A percentile compares a stretch with the other conserved stretches of the same genome.
Evolutionary conservation across 2,113 vertebrate genomes (phyloP).

Genomic region (Drymodes brunneopygia): DNA sequence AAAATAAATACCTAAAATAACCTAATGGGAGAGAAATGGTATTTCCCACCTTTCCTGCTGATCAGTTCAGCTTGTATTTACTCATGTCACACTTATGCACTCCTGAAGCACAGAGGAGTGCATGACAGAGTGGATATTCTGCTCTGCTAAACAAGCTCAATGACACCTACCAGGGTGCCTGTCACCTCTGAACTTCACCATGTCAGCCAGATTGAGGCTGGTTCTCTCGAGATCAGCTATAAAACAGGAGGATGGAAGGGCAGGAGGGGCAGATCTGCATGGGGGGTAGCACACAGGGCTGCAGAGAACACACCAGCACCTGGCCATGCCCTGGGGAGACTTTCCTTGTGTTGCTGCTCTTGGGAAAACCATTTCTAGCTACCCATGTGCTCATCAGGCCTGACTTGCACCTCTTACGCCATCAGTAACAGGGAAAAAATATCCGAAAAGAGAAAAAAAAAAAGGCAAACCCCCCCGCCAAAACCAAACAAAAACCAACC

Average conservation of each 20-base stretch:
- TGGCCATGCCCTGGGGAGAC: accelerated
- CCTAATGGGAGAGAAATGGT: background rate
- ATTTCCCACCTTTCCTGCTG: background rate
- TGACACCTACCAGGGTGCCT: background rate
- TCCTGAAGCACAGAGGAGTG: background rate
- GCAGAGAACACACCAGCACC: background rate
- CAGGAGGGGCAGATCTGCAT: background rate
- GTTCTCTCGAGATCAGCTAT: background rate
- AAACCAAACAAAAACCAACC: background rate
- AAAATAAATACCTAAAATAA: background rate
- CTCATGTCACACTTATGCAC: accelerated
- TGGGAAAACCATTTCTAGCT: background rate
- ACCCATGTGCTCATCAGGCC: background rate
- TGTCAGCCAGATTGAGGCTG: background rate
- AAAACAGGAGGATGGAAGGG: background rate
- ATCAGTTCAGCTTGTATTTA: background rate
- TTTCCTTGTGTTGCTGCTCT: background rate
- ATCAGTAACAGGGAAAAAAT: background rate
- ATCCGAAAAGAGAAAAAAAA: accelerated
- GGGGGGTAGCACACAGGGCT: background rate
- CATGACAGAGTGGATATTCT: background rate
- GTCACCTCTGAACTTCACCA: background rate
- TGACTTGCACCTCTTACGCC: background rate
- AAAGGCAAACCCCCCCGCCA: accelerated
- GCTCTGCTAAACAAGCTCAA: background rate